phyloP scores from a whole-genome alignment of 2,113 vertebrate species.

The Pluvialis apricaria region DNA sequence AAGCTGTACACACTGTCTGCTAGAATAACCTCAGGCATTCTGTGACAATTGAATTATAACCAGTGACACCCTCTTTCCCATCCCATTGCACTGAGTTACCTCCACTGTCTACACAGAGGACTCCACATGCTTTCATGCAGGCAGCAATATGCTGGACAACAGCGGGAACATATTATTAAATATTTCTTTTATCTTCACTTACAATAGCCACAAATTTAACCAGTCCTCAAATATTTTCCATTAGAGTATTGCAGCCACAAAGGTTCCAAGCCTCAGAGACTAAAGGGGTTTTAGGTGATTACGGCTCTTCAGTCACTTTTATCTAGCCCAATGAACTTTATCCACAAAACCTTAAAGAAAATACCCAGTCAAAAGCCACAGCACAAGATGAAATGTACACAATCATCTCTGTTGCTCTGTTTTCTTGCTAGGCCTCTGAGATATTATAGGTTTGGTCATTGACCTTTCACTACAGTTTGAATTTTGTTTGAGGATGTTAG shows the following conservation, averaged over 20 bases:
- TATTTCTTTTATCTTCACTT: slow-evolving; percentile 44
- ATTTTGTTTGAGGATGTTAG: not conserved
- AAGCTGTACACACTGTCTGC: slow-evolving; percentile 35
- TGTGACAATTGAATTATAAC: slow-evolving; percentile 33
- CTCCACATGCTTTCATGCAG: not conserved
- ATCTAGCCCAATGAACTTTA: not conserved
- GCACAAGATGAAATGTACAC: not conserved
- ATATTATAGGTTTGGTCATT: not conserved
- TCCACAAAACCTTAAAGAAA: not conserved
- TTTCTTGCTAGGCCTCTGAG: not conserved
- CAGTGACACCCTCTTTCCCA: slow-evolving; percentile 41
- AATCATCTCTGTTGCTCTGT: not conserved
- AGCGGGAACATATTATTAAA: slow-evolving; percentile 40
- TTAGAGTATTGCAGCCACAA: not conserved
- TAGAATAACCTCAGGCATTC: slow-evolving; percentile 43
- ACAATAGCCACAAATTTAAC: slow-evolving; percentile 8
- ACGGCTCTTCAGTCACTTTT: not conserved
- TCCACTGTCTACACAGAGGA: slow-evolving; percentile 37
- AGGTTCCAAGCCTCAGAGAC: not conserved
- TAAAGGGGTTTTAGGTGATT: not conserved
- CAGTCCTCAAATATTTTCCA: not conserved
- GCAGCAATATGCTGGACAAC: slow-evolving; percentile 28
- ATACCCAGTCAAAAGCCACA: not conserved
- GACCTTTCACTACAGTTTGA: not conserved
- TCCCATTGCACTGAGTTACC: slow-evolving; percentile 15